phyloP scores from a whole-genome alignment of 2,888 invertebrate species.

The Zaprionus lineosus region DNA sequence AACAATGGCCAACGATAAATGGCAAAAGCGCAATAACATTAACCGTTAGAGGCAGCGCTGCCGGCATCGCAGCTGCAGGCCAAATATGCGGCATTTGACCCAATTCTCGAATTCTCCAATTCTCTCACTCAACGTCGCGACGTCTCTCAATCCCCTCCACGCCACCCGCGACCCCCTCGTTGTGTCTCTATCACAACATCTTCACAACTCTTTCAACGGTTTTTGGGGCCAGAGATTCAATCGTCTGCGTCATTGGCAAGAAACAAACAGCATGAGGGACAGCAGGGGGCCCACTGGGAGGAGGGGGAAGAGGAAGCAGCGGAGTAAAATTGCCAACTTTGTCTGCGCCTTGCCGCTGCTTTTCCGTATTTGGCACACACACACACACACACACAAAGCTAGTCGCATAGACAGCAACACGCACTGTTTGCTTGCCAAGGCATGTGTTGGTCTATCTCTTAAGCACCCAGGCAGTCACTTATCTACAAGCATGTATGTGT shows the following conservation, averaged over 20 bases:
- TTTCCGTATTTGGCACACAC: constrained; percentile 53
- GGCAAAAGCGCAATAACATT: constrained; percentile 75
- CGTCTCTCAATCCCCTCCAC: too few species aligned
- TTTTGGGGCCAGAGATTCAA: constrained; percentile 59
- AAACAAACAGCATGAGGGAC: not conserved
- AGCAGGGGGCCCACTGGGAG: not conserved
- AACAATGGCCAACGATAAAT: constrained; percentile 55
- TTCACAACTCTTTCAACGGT: constrained; percentile 55
- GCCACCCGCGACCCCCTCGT: too few species aligned
- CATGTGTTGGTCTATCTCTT: constrained; percentile 60
- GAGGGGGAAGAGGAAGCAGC: not conserved
- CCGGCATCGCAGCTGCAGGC: constrained; percentile 44
- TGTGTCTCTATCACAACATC: not conserved
- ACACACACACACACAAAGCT: constrained; percentile 2
- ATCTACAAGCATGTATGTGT: constrained; percentile 31
- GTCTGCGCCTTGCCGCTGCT: constrained; percentile 28
- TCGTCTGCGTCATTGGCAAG: constrained; percentile 62
- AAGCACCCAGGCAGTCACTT: constrained; percentile 69
- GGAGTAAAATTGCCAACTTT: constrained; percentile 53
- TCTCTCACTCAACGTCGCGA: constrained; percentile 7
- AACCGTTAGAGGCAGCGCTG: constrained; percentile 68
- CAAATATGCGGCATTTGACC: constrained; percentile 71
- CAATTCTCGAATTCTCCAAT: constrained; percentile 51
- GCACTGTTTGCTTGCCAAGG: constrained; percentile 46
- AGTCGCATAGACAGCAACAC: constrained; percentile 20